Evolutionary conservation across 2,113 vertebrate species (phyloP).

Genomic region (Oceanodroma tethys): DNA sequence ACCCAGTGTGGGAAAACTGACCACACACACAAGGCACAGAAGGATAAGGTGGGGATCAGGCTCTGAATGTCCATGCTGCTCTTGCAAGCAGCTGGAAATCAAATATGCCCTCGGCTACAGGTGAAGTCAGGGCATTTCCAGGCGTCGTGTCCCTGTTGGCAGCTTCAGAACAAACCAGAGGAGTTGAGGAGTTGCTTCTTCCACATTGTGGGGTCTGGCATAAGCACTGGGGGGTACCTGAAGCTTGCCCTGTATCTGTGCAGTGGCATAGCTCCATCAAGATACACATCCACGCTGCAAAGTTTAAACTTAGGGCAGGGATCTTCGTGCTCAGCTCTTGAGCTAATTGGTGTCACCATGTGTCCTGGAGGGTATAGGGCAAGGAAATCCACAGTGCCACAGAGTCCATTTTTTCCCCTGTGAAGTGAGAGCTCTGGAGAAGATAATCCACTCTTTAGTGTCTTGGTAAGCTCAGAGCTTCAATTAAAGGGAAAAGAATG

Average conservation of each 20-base stretch:
- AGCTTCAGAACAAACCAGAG: neutral
- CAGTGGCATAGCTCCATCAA: neutral
- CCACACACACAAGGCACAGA: neutral
- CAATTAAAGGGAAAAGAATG: neutral
- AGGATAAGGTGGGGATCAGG: accelerated
- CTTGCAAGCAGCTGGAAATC: neutral
- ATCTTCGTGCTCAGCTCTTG: neutral
- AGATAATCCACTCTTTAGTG: neutral
- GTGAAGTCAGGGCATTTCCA: neutral
- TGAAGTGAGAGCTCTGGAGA: neutral
- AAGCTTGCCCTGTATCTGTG: neutral
- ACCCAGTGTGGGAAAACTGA: neutral
- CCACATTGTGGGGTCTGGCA: neutral
- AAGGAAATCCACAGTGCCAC: neutral
- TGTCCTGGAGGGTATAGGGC: neutral
- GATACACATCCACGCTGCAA: accelerated
- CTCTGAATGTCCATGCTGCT: neutral
- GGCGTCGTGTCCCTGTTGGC: neutral
- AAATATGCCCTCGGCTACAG: neutral
- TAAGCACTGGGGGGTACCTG: neutral
- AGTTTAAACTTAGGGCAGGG: neutral
- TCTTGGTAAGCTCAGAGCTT: neutral
- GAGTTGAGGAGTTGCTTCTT: neutral
- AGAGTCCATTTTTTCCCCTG: neutral
- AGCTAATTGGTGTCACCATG: neutral